A percentile compares a stretch with the other conserved stretches of the same genome.
These are phyloP conservation scores for Zaprionus africanus DNA, from an alignment of 1,140 invertebrate genomes.

Conservation along the genomic window DNA sequence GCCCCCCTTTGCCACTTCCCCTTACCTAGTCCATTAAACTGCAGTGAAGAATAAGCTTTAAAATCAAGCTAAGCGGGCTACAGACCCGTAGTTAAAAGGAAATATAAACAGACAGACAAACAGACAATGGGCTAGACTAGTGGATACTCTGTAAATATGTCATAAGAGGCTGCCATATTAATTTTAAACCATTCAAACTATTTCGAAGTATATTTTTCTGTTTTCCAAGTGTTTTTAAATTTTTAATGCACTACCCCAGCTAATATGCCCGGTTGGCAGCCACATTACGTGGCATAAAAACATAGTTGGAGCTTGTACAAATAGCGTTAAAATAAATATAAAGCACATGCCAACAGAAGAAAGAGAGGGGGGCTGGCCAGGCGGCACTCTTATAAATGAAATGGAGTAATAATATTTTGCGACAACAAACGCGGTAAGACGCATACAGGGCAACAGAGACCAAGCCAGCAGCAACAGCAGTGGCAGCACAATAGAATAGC, in stretches of 20 bases:
- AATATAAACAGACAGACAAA: not conserved
- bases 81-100: slow-evolving; percentile 24
- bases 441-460: not conserved
- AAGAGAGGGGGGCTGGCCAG: not conserved
- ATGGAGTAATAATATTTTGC: slow-evolving; percentile 83
- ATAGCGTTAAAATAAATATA: slow-evolving; percentile 7
- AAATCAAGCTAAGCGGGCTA: slow-evolving; percentile 29
- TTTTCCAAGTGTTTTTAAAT: not conserved
- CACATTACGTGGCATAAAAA: slow-evolving; percentile 30
- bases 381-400: slow-evolving; percentile 79
- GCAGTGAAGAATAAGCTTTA: slow-evolving; percentile 39
- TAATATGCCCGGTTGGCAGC: slow-evolving; percentile 7
- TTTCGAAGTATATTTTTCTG: not conserved
- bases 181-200: not conserved
- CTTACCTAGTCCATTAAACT: not conserved
- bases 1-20: not conserved
- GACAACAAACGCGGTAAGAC: slow-evolving; percentile 61
- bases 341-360: not conserved
- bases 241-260: not conserved
- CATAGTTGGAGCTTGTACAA: slow-evolving; percentile 46
- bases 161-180: not conserved
- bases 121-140: not conserved
- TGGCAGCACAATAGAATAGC: slow-evolving; percentile 46
- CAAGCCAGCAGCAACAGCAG: slow-evolving; percentile 20
- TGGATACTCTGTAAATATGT: slow-evolving; percentile 12